These are phyloP conservation scores for Spatulosminthurus flaviceps DNA, from an alignment of 2,888 invertebrate genomes.

Conservation along the genomic window DNA sequence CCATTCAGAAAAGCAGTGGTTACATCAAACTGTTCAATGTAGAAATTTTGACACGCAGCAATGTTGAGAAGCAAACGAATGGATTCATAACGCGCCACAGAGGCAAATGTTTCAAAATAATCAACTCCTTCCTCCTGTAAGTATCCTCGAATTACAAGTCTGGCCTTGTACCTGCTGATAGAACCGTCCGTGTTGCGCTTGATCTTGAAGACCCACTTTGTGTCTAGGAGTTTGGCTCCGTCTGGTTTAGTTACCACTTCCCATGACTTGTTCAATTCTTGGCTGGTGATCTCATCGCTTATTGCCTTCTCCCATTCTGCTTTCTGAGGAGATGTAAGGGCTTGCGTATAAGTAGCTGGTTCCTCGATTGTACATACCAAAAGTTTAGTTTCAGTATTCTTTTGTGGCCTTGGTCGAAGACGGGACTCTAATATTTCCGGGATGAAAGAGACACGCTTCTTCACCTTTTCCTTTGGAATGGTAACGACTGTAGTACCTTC, in stretches of 20 bases:
- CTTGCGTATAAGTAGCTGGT: slow-evolving; percentile 29
- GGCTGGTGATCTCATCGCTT: slow-evolving; percentile 24
- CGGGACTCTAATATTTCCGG: no score
- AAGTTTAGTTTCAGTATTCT: no score
- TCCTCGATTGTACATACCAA: slow-evolving; percentile 1
- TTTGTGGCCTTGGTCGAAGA: no score
- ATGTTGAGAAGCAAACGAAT: slow-evolving; percentile 32
- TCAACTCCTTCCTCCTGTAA: slow-evolving; percentile 45
- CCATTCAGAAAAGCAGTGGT: slow-evolving; percentile 49
- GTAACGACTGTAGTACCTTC: no score
- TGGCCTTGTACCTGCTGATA: slow-evolving; percentile 39
- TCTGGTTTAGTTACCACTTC: slow-evolving; percentile 1
- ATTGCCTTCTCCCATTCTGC: slow-evolving; percentile 35
- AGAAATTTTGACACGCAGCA: slow-evolving; percentile 34
- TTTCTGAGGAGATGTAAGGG: slow-evolving; percentile 6
- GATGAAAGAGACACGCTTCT: no score
- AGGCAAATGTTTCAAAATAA: slow-evolving; percentile 47
- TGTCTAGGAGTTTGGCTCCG: slow-evolving; percentile 31
- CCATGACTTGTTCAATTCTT: slow-evolving; percentile 40
- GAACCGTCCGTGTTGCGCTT: slow-evolving; percentile 41
- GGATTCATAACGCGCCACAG: slow-evolving; percentile 45
- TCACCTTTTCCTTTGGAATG: no score
- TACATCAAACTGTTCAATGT: slow-evolving; percentile 43
- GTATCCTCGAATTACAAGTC: slow-evolving; percentile 43
- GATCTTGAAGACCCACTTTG: slow-evolving; percentile 42